phyloP scores from a whole-genome alignment of 2,797 vertebrate genomes.

The Adelosebastes latens region DNA sequence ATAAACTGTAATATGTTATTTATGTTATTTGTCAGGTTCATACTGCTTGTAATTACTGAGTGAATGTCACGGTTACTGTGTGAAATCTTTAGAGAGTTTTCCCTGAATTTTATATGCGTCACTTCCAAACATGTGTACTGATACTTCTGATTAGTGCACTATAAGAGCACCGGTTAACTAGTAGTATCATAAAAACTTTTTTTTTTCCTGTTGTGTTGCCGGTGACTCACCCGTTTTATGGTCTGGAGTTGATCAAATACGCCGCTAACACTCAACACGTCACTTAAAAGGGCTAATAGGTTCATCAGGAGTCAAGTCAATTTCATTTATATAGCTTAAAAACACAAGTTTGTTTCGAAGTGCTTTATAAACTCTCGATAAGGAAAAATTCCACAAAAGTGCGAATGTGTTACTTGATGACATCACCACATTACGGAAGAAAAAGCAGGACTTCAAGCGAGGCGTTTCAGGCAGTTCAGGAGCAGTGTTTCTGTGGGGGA shows the following conservation, averaged over 20 bases:
- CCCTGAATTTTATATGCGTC: not conserved
- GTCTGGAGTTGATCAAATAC: conserved; percentile 9
- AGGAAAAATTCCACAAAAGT: not conserved
- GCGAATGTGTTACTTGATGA: no score
- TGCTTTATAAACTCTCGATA: not conserved
- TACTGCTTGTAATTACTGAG: not conserved
- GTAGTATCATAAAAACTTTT: conserved; percentile 20
- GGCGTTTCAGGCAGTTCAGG: no score
- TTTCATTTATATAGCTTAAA: not conserved
- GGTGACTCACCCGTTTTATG: conserved; percentile 20
- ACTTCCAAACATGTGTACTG: not conserved
- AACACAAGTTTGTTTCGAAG: not conserved
- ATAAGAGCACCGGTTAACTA: not conserved
- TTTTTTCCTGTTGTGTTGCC: conserved; percentile 7
- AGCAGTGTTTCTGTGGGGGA: no score
- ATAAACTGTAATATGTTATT: no score
- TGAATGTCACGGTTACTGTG: not conserved
- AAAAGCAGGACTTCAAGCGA: no score
- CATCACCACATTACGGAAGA: no score
- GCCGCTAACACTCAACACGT: not conserved
- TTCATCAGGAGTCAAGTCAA: not conserved
- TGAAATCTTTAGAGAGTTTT: not conserved
- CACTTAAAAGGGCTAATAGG: not conserved
- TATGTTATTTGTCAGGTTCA: not conserved
- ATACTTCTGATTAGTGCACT: not conserved